These are phyloP conservation scores for Drosophila tristis DNA, from an alignment of 1,140 invertebrate species.

Conservation along the genomic window DNA sequence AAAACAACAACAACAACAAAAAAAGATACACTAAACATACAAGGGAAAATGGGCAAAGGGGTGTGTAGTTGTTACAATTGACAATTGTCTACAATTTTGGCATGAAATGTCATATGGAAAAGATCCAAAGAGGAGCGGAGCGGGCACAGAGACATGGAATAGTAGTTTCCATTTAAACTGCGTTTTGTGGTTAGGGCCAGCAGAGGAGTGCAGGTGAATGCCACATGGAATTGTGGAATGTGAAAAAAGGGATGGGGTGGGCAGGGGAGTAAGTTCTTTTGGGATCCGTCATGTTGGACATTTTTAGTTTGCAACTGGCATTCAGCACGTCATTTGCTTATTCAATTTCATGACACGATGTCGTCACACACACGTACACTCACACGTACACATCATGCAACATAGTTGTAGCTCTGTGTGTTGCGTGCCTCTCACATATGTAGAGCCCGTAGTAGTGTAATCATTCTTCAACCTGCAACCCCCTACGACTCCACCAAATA, in stretches of 20 bases:
- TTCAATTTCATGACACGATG: slow-evolving; percentile 81
- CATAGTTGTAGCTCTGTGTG: slow-evolving; percentile 12
- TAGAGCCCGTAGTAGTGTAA: slow-evolving; percentile 21
- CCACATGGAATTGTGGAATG: slow-evolving; percentile 49
- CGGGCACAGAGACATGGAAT: slow-evolving; percentile 3
- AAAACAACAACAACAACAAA: slow-evolving; percentile 5
- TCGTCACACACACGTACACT: slow-evolving; percentile 43
- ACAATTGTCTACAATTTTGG: slow-evolving; percentile 78
- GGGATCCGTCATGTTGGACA: slow-evolving; percentile 41
- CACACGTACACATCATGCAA: neutral
- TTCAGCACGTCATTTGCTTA: slow-evolving; percentile 82
- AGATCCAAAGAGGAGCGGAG: neutral
- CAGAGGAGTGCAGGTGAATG: slow-evolving; percentile 43
- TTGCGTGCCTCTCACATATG: slow-evolving; percentile 63
- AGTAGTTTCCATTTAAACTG: slow-evolving; percentile 63
- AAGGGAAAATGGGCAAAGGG: slow-evolving; percentile 49
- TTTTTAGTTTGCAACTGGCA: slow-evolving; percentile 68
- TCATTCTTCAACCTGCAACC: slow-evolving; percentile 58
- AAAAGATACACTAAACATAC: slow-evolving; percentile 2
- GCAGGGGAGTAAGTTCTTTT: too few species aligned
- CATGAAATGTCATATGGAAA: slow-evolving; percentile 71
- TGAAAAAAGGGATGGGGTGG: neutral
- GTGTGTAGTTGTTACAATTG: slow-evolving; percentile 76
- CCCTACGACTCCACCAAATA: slow-evolving; percentile 40
- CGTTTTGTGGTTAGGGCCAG: slow-evolving; percentile 67